Base-by-base conservation (phyloP, 2,797 vertebrate genomes). In the Diceros bicornis region DNA sequence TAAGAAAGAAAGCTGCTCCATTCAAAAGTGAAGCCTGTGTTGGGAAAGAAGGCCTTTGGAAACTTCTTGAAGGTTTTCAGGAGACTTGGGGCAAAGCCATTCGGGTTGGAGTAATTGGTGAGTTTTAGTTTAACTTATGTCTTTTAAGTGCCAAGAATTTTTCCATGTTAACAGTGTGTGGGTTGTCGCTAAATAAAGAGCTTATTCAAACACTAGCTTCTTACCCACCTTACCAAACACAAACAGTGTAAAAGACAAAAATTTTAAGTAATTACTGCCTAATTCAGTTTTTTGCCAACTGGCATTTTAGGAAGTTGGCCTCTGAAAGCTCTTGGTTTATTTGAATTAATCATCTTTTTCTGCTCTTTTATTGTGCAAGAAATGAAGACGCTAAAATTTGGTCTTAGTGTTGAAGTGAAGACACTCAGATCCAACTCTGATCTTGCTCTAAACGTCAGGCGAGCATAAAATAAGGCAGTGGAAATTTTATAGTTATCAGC, bases 101-200 rank as follows among this genome's bases (percentile, higher is more conserved):
- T 93, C 99, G 98, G 90, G 99, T 99, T 95, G 99, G 99, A 0
- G 84, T 99, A 14, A 99, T 99, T 68, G 99, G 99, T 99, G 98
- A 99, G 99, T 6, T 81, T 95, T 85, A 86, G 0, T 93, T 95
- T 52, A 84, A 34, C 1, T 66, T 91, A 32, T 25, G 34, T 92
- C 25, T 41, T 62, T 64, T 62, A 75, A 25, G 5, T 77, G 20
- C 52, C 29, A 82, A 59, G 75, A 69, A 59, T 41, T 85, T 85
- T 79, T 37, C 17, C 17, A 9, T 79, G 44, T 86, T 75, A 89
- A 59, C 10, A 41, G 12, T 44, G 8, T 88, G 34, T 47, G 41
- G 11, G 4, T 91, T 84, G 68, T 92, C 68, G 14, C 20, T 37
- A 57, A 55, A 34, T 47, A 62, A 79, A 72, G 13, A n/a, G 0